Evolutionary conservation across 2,113 vertebrate genomes (phyloP), one percentile per base, ranked within the genome.

Genomic region (Gavialis gangeticus): DNA sequence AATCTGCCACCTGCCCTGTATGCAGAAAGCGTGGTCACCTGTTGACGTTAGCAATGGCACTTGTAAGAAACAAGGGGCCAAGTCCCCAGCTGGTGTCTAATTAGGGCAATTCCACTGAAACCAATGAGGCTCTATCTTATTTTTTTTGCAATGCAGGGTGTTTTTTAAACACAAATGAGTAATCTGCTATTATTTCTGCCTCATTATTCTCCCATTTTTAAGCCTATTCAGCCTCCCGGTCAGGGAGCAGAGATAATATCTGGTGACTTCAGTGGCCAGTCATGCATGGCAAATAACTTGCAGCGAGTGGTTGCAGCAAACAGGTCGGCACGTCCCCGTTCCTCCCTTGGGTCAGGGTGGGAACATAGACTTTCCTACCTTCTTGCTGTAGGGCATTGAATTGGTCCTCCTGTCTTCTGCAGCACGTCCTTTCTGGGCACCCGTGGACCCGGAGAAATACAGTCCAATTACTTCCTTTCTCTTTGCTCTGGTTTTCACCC

Each of bases 371-470:
- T 46, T 46, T 46, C 46, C 7, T 9, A 46, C 46, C 46, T 46
- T 46, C 46, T 9, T 46, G 6, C 34, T 37, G 25, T 73, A 46
- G 24, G 14, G 3, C 24, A 14, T 46, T 21, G 6, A 46, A 25
- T 46, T 25, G 37, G 69, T 37, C 34, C 34, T 46, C 12, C 17
- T 73, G 34, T 6, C 12, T 22, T 73, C 25, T 73, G 34, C 24
- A 73, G 46, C 34, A 46, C 18, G 17, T 76, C 18, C 73, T 56
- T n/a, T 28, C 54, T 16, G 27, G 28, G 18, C 25, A 55, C 5
- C 21, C 3, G 56, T 5, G 7, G 10, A 73, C 2, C 84, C 0
- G 1, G 1, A 10, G 82, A 27, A 78, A 71, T 28, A 4, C 60
- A 25, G 27, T 73, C 16, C 1, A 1, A 46, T 54, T 54, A 13